phyloP scores from a whole-genome alignment of 2,888 invertebrate genomes.

The Tuberolachnus salignus region DNA sequence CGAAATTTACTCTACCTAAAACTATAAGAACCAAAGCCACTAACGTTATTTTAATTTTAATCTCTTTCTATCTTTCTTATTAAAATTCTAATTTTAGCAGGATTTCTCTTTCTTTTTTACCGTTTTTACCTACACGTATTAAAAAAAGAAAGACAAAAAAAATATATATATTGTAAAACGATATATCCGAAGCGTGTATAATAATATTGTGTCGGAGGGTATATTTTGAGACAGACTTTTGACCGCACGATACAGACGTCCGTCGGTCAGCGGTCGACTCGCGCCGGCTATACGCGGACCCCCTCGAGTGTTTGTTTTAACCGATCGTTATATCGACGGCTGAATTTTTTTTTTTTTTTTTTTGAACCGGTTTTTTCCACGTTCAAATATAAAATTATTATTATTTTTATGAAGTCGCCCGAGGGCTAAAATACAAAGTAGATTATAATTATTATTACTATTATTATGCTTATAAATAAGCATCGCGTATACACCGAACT shows the following conservation, averaged over 20 bases:
- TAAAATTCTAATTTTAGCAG: no score
- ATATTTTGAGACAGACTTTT: constrained; percentile 7
- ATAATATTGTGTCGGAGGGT: not conserved
- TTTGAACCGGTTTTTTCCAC: constrained; percentile 41
- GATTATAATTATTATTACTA: constrained; percentile 48
- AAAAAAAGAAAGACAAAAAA: no score
- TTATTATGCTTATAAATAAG: not conserved
- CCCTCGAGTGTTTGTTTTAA: constrained; percentile 49
- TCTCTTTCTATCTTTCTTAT: no score
- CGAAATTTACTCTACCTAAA: no score
- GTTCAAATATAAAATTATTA: not conserved
- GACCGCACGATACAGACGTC: constrained; percentile 11
- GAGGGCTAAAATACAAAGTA: constrained; percentile 34
- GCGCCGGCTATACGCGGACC: constrained; percentile 24
- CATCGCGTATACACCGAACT: no score
- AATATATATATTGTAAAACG: constrained; percentile 31
- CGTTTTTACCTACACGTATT: no score
- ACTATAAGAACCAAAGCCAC: no score
- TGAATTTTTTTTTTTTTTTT: no score
- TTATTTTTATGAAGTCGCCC: not conserved
- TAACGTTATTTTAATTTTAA: no score
- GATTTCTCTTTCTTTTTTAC: no score
- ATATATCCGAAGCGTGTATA: constrained; percentile 8
- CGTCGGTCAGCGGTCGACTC: not conserved
- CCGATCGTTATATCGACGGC: constrained; percentile 15